Evolutionary conservation across 2,888 invertebrate species (phyloP).

Genomic region (Eudemis profundana): DNA sequence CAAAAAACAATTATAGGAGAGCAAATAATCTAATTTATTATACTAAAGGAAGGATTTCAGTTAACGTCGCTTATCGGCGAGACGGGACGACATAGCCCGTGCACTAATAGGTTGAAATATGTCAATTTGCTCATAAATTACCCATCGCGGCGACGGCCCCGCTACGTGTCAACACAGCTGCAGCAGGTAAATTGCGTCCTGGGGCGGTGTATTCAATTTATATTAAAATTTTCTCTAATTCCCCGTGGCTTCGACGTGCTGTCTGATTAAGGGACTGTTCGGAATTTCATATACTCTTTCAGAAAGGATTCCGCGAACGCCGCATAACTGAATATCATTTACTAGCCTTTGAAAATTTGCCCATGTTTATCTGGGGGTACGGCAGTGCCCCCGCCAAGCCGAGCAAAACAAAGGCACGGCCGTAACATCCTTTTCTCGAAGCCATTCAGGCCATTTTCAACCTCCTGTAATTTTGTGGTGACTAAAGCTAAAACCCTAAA

Average conservation of each 20-base stretch:
- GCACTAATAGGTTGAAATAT: constrained; percentile 66
- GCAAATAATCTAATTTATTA: constrained; percentile 8
- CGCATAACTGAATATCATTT: constrained; percentile 40
- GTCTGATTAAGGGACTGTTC: constrained; percentile 42
- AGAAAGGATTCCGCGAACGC: constrained; percentile 30
- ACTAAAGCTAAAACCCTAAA: too few species aligned
- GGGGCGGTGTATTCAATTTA: constrained; percentile 44
- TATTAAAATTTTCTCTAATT: constrained; percentile 45
- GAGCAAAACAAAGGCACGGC: too few species aligned
- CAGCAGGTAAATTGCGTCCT: constrained; percentile 53
- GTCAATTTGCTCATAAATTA: constrained; percentile 77
- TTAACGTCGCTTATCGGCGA: constrained; percentile 35
- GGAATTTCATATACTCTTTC: constrained; percentile 39
- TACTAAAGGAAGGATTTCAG: constrained; percentile 26
- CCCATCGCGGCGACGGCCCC: constrained; percentile 54
- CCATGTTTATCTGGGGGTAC: too few species aligned
- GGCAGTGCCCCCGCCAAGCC: too few species aligned
- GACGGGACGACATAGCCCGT: constrained; percentile 44
- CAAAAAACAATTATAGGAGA: neutral
- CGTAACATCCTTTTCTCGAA: too few species aligned
- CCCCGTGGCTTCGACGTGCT: constrained; percentile 38
- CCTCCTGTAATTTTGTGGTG: too few species aligned
- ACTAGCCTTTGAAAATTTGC: constrained; percentile 30
- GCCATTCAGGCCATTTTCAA: too few species aligned
- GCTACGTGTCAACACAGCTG: constrained; percentile 70